Evolutionary conservation across 2,888 invertebrate species (phyloP).

Genomic region (Chydorus sphaericus): DNA sequence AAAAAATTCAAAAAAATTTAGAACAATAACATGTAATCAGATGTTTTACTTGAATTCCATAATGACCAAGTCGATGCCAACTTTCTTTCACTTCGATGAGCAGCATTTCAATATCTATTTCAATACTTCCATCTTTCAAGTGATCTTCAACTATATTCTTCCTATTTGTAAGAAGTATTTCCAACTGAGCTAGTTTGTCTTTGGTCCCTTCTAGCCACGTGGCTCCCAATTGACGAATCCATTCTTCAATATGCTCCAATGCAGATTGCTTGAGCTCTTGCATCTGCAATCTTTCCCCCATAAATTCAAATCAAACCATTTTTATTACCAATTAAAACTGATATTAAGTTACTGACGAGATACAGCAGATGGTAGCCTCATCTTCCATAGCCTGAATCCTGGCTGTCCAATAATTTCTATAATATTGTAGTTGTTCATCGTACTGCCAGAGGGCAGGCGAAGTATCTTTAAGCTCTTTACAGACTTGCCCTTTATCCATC

Average conservation of each 20-base stretch:
- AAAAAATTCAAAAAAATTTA: too few relatives aligned
- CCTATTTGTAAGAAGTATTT: too few relatives aligned
- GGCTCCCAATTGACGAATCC: background rate
- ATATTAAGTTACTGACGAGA: too few relatives aligned
- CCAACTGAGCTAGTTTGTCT: constrained; percentile 4
- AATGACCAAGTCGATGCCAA: constrained; percentile 5
- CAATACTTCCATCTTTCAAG: background rate
- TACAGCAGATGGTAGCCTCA: background rate
- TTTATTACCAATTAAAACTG: too few relatives aligned
- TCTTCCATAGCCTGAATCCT: background rate
- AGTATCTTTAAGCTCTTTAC: background rate
- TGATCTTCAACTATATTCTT: background rate
- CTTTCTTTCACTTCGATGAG: constrained; percentile 1
- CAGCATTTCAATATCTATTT: constrained; percentile 1
- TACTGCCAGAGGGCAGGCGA: background rate
- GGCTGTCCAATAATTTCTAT: background rate
- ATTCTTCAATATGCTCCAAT: background rate
- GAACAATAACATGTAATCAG: too few relatives aligned
- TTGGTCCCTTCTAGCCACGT: background rate
- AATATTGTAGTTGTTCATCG: background rate
- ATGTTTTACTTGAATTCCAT: background rate
- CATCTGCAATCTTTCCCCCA: too few relatives aligned
- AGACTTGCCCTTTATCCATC: background rate
- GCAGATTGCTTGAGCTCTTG: background rate
- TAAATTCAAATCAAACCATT: too few relatives aligned